A percentile compares a stretch with the other conserved stretches of the same genome.
phyloP scores from a whole-genome alignment of 2,888 invertebrate species.

The Acrocera orbiculus region DNA sequence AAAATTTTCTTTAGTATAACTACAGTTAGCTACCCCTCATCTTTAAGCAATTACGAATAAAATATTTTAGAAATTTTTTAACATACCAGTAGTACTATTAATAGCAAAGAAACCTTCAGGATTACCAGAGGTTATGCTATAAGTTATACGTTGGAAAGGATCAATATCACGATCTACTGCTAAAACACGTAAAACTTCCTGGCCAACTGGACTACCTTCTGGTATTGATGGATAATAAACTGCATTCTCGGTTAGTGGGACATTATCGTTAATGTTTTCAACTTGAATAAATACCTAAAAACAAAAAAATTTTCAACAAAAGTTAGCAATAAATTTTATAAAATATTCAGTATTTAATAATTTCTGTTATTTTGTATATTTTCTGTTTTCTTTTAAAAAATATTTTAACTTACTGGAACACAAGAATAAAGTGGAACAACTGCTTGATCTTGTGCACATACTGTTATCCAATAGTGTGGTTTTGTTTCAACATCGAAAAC shows the following conservation, averaged over 20 bases:
- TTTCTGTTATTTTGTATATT: no score
- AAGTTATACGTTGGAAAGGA: conserved; percentile 47
- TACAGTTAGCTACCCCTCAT: no score
- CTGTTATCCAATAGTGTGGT: conserved; percentile 81
- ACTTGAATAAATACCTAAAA: conserved; percentile 63
- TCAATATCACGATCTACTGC: conserved; percentile 68
- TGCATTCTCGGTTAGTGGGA: conserved; percentile 72
- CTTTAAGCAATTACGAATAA: no score
- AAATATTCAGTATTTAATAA: no score
- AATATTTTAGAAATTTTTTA: no score
- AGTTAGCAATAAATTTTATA: conserved; percentile 5
- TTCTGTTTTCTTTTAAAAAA: no score
- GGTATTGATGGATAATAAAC: conserved; percentile 65
- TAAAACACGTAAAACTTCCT: conserved; percentile 52
- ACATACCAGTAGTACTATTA: conserved; percentile 61
- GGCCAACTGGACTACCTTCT: conserved; percentile 62
- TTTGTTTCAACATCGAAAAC: conserved; percentile 79
- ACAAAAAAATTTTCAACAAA: no score
- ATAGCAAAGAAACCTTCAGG: conserved; percentile 82
- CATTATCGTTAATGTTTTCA: conserved; percentile 87
- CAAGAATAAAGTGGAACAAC: conserved; percentile 70
- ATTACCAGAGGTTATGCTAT: conserved; percentile 77
- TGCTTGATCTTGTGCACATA: conserved; percentile 83
- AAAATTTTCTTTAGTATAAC: no score
- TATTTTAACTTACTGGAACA: conserved; percentile 48